Evolutionary conservation across 2,888 invertebrate genomes (phyloP), one percentile per base, ranked within the genome.

Genomic region (Tipula vernalis): DNA sequence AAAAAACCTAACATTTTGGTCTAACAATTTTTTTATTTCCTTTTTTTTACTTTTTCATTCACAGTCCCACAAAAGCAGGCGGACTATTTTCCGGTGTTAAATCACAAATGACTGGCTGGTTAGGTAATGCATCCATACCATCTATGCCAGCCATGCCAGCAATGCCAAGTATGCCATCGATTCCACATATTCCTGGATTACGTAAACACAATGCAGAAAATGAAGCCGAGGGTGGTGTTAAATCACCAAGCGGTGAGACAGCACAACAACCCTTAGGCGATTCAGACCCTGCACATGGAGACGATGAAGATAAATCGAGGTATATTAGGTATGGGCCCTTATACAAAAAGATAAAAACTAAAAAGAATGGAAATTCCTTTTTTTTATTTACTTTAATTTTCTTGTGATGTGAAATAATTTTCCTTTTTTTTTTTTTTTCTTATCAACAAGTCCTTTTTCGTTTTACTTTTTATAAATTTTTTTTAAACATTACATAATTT

Each of bases 271-370:
- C 86, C 51, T 36, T 36, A 57, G 86, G 86, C 13, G 86, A 51
- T 86, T 36, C 57, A 18, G 51, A 51, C 28, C 51, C 15, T n/a
- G 36, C 57, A 36, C 44, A 44, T 88, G 94, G 94, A 91, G 96
- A 97, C 90, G 96, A 97, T 92, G 97, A 97, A 91, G 96, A 96
- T 93, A 96, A 96, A 93, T 96, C 96, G 92, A 96, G 96, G 96
- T 96, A 94, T 93, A 94, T 93, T 94, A 94, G 94, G 94, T 94
- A 94, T 93, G 94, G 94, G 94, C 93, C 93, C 89, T 85, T 85
- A 85, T 42, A 42, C 39, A 85, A 85, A 85, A 85, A 42, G 42
- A 42, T 42, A 42, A 85, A 28, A 85, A 86, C 18, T 42, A 86
- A 83, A 44, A 44, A 83, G 47, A 71, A 86, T 83, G 47, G 57